phyloP scores from a whole-genome alignment of 1,140 invertebrate genomes.

The Cotesia glomerata region DNA sequence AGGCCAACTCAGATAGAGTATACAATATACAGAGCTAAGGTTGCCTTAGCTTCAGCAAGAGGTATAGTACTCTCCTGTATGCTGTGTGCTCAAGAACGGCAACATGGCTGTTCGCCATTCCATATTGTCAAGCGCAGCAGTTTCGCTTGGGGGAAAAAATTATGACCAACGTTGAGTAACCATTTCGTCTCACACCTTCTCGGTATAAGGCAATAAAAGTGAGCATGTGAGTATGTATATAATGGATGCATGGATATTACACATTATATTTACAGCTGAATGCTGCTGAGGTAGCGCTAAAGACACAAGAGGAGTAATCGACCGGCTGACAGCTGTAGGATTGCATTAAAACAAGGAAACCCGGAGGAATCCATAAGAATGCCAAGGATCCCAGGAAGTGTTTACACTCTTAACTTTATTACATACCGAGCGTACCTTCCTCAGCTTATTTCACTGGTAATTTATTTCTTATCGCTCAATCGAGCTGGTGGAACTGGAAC shows the following conservation, averaged over 20 bases:
- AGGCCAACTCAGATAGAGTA: neutral
- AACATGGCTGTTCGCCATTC: slow-evolving; percentile 10
- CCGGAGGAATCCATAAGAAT: slow-evolving; percentile 21
- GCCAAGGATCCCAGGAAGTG: slow-evolving; percentile 12
- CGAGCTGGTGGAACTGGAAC: too few species aligned
- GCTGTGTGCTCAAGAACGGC: slow-evolving; percentile 7
- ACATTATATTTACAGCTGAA: neutral
- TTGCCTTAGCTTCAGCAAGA: too few species aligned
- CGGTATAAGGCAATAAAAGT: too few species aligned
- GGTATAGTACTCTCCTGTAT: too few species aligned
- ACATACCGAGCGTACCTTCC: neutral
- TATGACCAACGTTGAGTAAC: slow-evolving; percentile 8
- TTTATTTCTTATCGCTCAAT: too few species aligned
- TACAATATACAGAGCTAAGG: too few species aligned
- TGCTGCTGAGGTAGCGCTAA: neutral
- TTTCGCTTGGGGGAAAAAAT: slow-evolving; percentile 6
- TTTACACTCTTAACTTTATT: neutral
- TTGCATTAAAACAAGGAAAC: neutral
- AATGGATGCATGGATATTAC: neutral
- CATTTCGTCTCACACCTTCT: slow-evolving; percentile 5
- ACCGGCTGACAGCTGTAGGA: neutral
- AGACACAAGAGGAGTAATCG: neutral
- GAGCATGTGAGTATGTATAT: neutral
- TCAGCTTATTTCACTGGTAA: too few species aligned
- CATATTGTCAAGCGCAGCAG: slow-evolving; percentile 22